Percentiles rank a stretch among this genome's conserved stretches.
phyloP scores from a whole-genome alignment of 2,797 vertebrate species.

The Psittacula echo region DNA sequence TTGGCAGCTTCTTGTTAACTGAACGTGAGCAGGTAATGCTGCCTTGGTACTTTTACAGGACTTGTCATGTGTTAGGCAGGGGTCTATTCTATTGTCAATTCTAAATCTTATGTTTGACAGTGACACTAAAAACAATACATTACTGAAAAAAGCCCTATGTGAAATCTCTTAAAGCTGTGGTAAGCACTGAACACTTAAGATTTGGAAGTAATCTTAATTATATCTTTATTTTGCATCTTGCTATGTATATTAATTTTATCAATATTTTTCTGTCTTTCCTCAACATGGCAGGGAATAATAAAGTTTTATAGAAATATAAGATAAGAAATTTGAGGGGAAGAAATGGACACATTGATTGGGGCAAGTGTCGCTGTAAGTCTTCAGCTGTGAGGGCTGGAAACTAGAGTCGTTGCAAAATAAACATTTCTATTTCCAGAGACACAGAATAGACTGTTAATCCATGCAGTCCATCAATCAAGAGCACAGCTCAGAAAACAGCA shows the following conservation, averaged over 20 bases:
- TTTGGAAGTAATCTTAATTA: neutral
- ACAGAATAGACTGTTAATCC: neutral
- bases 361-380: neutral
- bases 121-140: neutral
- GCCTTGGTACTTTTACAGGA: neutral
- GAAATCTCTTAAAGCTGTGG: neutral
- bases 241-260: neutral
- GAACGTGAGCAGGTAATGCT: neutral
- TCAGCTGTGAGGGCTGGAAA: neutral
- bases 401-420: neutral
- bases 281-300: neutral
- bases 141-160: neutral
- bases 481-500: neutral
- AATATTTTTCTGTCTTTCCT: neutral
- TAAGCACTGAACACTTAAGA: neutral
- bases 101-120: neutral
- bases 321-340: neutral
- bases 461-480: neutral
- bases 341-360: neutral
- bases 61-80: neutral
- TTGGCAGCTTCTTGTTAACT: neutral
- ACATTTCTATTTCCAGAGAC: neutral
- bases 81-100: neutral
- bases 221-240: neutral
- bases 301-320: neutral